Evolutionary conservation across 2,888 invertebrate species (phyloP).

Genomic region (Lasioglossum calceatum): DNA sequence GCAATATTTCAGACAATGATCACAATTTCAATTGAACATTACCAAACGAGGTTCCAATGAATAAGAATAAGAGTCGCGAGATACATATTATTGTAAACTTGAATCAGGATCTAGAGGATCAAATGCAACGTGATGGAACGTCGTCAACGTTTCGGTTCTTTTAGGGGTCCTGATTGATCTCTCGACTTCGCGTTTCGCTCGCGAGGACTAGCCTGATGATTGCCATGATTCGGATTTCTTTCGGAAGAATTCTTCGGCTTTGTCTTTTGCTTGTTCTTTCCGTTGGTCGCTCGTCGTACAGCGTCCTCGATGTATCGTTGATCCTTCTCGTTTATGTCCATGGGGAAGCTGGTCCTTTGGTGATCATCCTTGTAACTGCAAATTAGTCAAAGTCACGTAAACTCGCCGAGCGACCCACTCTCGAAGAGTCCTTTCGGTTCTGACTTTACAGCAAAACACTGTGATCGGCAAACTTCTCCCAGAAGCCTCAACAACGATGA

Average conservation of each 20-base stretch:
- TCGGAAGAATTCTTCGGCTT: slow-evolving; percentile 54
- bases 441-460: background rate
- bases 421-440: background rate
- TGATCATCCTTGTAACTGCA: slow-evolving; percentile 36
- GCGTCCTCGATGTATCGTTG: slow-evolving; percentile 68
- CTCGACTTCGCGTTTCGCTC: slow-evolving; percentile 36
- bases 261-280: slow-evolving; percentile 63
- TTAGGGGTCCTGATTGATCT: slow-evolving; percentile 36
- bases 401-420: background rate
- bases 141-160: slow-evolving; percentile 44
- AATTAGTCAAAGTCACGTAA: background rate
- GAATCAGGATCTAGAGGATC: background rate
- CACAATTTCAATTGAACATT: background rate
- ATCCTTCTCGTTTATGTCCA: slow-evolving; percentile 69
- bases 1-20: background rate
- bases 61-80: background rate
- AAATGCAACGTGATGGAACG: background rate
- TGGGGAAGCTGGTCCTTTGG: background rate
- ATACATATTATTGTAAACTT: background rate
- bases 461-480: background rate
- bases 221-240: slow-evolving; percentile 17
- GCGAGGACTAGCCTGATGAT: slow-evolving; percentile 31
- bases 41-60: background rate
- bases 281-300: slow-evolving; percentile 50
- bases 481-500: background rate